phyloP scores from a whole-genome alignment of 2,888 invertebrate species.

The Drosophila longiperda region DNA sequence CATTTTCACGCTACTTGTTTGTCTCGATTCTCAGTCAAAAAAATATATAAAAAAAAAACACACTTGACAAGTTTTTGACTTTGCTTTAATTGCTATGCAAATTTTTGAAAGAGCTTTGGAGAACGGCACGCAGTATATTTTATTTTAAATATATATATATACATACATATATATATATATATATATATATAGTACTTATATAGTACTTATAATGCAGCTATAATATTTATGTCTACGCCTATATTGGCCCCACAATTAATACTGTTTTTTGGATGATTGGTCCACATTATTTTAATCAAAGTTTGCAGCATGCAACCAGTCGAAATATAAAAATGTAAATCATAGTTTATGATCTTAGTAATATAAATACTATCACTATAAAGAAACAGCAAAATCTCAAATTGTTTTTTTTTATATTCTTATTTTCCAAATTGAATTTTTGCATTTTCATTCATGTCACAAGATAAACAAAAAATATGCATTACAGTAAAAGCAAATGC shows the following conservation, averaged over 20 bases:
- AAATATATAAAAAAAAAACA: conserved; percentile 22
- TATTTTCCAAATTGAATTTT: not conserved
- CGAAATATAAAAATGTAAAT: not conserved
- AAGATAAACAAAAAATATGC: not conserved
- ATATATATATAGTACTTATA: too few relatives aligned
- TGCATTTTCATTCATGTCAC: not conserved
- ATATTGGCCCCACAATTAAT: too few relatives aligned
- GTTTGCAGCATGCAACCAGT: too few relatives aligned
- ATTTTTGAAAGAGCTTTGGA: conserved; percentile 40
- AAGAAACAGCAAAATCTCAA: not conserved
- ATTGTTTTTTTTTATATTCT: not conserved
- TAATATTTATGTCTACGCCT: too few relatives aligned
- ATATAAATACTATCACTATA: not conserved
- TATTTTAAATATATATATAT: not conserved
- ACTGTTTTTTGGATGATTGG: too few relatives aligned
- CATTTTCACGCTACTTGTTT: conserved; percentile 79
- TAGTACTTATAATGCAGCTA: too few relatives aligned
- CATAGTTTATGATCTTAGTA: not conserved
- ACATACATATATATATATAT: not conserved
- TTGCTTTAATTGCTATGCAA: conserved; percentile 74
- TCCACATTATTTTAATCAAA: too few relatives aligned
- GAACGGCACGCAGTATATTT: not conserved
- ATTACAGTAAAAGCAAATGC: not conserved
- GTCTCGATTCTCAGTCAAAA: conserved; percentile 3
- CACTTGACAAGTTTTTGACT: conserved; percentile 67